Conservation (phyloP, 2,113 vertebrate species). For the Elephantulus edwardii region DNA sequence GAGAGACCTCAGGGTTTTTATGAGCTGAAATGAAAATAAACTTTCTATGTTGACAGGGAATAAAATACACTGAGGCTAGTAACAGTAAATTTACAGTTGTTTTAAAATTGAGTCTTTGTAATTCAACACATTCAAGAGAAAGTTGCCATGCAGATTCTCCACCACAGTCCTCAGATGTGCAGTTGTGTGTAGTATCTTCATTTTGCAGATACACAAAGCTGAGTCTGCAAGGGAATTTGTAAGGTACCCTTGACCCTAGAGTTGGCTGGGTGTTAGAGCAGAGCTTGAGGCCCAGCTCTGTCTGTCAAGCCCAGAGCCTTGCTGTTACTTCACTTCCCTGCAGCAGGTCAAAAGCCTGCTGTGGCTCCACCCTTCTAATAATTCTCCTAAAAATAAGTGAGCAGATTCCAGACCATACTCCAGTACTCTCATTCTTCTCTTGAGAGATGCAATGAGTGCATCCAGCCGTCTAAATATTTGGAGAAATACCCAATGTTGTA, state of each 20-base stretch:
- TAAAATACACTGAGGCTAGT: not conserved
- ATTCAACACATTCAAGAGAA: not conserved
- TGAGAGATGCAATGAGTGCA: not conserved
- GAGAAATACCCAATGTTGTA: not conserved
- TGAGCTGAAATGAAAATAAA: not conserved
- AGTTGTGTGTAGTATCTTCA: too few relatives aligned
- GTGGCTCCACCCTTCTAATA: not conserved
- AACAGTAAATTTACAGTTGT: not conserved
- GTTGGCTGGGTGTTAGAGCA: not conserved
- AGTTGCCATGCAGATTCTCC: not conserved
- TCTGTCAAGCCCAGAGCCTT: not conserved
- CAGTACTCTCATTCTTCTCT: not conserved
- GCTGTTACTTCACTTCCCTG: not conserved
- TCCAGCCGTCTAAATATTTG: not conserved
- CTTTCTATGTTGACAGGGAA: not conserved
- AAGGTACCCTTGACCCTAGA: not conserved
- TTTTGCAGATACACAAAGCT: not conserved
- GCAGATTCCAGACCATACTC: not conserved
- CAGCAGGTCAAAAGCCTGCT: not conserved
- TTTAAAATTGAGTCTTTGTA: not conserved
- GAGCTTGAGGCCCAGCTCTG: not conserved
- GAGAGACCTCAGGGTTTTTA: not conserved
- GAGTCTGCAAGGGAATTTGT: not conserved
- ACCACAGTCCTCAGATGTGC: not conserved
- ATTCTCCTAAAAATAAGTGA: not conserved